Conservation (phyloP, 2,113 vertebrate species). For the Opisthocomus hoazin region DNA sequence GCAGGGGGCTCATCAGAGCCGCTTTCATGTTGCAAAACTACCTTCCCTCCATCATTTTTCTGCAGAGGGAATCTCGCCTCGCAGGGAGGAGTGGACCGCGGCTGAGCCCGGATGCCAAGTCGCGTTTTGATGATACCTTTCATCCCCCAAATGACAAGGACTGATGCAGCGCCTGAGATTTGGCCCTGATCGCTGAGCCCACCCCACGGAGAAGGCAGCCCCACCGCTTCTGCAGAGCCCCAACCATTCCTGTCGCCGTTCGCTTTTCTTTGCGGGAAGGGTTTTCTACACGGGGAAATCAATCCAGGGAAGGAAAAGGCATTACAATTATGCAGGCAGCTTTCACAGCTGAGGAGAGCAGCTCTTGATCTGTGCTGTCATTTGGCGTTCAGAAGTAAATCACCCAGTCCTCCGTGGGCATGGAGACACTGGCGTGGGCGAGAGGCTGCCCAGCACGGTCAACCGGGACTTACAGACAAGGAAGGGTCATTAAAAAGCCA, state of each 20-base stretch:
- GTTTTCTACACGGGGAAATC: neutral
- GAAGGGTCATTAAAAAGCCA: neutral
- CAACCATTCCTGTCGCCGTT: neutral
- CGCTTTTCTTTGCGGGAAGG: neutral
- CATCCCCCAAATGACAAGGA: neutral
- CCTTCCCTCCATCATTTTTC: neutral
- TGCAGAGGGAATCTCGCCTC: neutral
- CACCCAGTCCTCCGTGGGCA: neutral
- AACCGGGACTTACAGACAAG: neutral
- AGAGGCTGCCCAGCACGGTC: neutral
- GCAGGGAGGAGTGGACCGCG: neutral
- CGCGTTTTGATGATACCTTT: neutral
- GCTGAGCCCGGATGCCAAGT: neutral
- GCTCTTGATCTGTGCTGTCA: neutral
- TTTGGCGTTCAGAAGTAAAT: neutral
- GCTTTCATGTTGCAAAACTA: neutral
- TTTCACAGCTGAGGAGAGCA: neutral
- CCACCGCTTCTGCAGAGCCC: neutral
- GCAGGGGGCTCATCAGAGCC: neutral
- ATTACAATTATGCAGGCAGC: neutral
- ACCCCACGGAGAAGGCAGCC: neutral
- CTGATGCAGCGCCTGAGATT: neutral
- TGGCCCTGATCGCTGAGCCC: neutral
- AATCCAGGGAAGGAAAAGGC: neutral
- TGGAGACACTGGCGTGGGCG: accelerated